Evolutionary conservation across 1,140 invertebrate species (phyloP), one percentile per base, ranked within the genome.

Genomic region (Latrodectus geometricus): DNA sequence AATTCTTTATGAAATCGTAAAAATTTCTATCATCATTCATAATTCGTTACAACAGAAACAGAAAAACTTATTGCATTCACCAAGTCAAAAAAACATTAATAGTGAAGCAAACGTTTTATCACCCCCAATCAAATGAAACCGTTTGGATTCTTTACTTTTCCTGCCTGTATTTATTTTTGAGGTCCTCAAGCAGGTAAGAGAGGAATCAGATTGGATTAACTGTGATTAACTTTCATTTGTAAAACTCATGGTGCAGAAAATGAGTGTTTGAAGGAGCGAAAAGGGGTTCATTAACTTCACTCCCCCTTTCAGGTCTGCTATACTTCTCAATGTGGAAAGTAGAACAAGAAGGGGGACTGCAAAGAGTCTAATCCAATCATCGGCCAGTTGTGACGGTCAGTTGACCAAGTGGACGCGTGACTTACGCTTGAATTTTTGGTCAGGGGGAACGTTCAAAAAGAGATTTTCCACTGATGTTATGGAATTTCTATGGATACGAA

Each of bases 191-290:
- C 50, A 69, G 69, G 80, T 82, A 65, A 61, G 68, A 56, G 17
- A 12, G 52, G 48, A 74, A 35, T 49, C n/a, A 79, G 54, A 79
- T 35, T 20, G 72, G 65, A 70, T 85, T 77, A 77, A 83, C 54
- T 65, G 72, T 50, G 74, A 85, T 85, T 85, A 85, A 78, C 74
- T 85, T 85, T 85, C 83, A 85, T 85, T 85, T 85, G 83, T 85
- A 85, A 85, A 85, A 70, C 21, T 74, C 8, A 35, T 85, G 83
- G 50, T 70, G 73, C 73, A 52, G 52, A 77, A 70, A 85, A 85
- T 76, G 49, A 65, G 9, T 78, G 83, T 70, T 84, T 77, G 74
- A 61, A 85, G 65, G 75, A 85, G 66, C 54, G 73, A 76, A 75
- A 76, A 48, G 17, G 52, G 81, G 74, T 85, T 78, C 83, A 85